Conservation (phyloP, 2,113 vertebrate genomes). For the Phyllostomus hastatus region DNA sequence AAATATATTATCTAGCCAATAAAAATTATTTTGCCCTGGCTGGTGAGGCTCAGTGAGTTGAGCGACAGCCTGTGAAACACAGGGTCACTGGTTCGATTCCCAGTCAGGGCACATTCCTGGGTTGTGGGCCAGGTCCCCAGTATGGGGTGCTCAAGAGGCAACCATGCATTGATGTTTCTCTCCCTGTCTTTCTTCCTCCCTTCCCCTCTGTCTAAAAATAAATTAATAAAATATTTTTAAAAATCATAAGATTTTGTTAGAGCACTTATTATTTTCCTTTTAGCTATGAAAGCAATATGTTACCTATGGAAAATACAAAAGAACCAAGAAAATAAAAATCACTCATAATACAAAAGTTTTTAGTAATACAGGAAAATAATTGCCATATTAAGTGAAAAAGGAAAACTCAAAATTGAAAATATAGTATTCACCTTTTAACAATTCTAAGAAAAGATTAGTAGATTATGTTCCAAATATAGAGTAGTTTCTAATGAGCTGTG, state of each 20-base stretch:
- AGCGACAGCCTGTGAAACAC: no score
- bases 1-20: slow-evolving; percentile 12
- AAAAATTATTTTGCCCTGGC: not conserved
- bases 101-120: no score
- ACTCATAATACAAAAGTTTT: slow-evolving; percentile 2
- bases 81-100: no score
- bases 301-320: slow-evolving; percentile 26
- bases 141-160: no score
- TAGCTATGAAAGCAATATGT: slow-evolving; percentile 13
- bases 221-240: not conserved
- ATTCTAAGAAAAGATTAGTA: not conserved
- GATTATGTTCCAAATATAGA: not conserved
- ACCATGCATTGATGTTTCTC: no score
- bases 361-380: slow-evolving; percentile 6
- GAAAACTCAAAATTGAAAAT: slow-evolving; percentile 32
- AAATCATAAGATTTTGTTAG: not conserved
- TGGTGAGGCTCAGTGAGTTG: no score
- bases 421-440: not conserved
- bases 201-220: no score
- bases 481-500: not conserved
- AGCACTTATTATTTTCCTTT: slow-evolving; percentile 35
- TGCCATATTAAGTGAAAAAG: slow-evolving; percentile 4
- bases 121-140: no score
- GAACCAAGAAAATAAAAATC: slow-evolving; percentile 43
- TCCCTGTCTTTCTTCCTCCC: no score